phyloP scores from a whole-genome alignment of 2,888 invertebrate genomes.

The Epinotia demarniana region DNA sequence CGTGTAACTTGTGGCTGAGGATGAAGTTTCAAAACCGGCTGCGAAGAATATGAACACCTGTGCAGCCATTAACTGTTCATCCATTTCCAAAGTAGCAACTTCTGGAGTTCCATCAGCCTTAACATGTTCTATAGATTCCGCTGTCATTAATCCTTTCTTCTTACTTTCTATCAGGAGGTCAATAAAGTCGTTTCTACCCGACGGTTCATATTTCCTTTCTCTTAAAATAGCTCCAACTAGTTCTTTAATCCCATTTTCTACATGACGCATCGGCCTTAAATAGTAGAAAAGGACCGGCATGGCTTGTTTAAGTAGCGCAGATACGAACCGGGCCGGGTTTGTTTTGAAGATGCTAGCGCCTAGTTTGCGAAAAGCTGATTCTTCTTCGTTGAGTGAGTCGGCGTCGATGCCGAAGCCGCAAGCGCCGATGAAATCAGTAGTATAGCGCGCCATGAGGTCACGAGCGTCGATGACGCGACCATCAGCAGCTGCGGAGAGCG shows the following conservation, averaged over 20 bases:
- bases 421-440: slow-evolving; percentile 50
- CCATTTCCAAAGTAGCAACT: slow-evolving; percentile 57
- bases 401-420: slow-evolving; percentile 49
- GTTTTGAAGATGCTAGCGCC: slow-evolving; percentile 40
- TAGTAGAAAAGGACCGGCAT: slow-evolving; percentile 52
- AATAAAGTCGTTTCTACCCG: slow-evolving; percentile 64
- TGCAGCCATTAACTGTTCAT: slow-evolving; percentile 60
- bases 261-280: slow-evolving; percentile 56
- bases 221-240: slow-evolving; percentile 57
- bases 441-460: slow-evolving; percentile 49
- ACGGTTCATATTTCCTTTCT: slow-evolving; percentile 59
- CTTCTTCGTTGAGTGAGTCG: slow-evolving; percentile 45
- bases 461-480: slow-evolving; percentile 60
- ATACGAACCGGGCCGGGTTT: slow-evolving; percentile 1
- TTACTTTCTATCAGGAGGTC: slow-evolving; percentile 63
- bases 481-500: slow-evolving; percentile 51
- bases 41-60: slow-evolving; percentile 72
- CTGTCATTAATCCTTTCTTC: slow-evolving; percentile 55
- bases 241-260: slow-evolving; percentile 60
- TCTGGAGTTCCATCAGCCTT: slow-evolving; percentile 48
- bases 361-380: slow-evolving; percentile 40
- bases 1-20: slow-evolving; percentile 71
- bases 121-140: slow-evolving; percentile 56
- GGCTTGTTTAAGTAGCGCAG: slow-evolving; percentile 1
- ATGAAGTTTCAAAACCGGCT: slow-evolving; percentile 80